Percentiles rank a stretch among this genome's conserved stretches.
phyloP scores from a whole-genome alignment of 2,113 vertebrate species.

The Calidris pugnax region DNA sequence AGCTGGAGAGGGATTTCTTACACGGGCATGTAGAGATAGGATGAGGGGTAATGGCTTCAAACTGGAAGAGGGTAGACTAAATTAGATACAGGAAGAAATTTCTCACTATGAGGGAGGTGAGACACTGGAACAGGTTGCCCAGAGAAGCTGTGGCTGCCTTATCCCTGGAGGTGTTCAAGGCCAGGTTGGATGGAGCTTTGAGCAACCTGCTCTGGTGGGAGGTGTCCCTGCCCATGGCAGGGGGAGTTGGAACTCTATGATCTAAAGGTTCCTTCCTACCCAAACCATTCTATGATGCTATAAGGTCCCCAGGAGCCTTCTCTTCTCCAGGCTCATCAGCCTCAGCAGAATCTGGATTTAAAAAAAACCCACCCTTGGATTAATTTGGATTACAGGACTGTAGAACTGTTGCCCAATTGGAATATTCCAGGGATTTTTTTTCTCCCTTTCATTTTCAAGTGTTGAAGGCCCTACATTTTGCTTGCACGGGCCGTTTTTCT shows the following conservation, averaged over 20 bases:
- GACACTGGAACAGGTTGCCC: neutral
- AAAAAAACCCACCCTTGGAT: neutral
- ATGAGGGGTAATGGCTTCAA: neutral
- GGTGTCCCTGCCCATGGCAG: neutral
- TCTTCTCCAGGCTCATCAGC: neutral
- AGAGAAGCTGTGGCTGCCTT: neutral
- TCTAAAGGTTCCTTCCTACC: neutral
- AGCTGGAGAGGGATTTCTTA: neutral
- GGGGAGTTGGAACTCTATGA: neutral
- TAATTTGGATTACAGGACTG: neutral
- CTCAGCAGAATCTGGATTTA: neutral
- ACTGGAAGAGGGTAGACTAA: neutral
- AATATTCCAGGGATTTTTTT: neutral
- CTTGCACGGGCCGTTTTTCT: accelerated
- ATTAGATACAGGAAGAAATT: neutral
- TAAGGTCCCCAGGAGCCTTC: neutral
- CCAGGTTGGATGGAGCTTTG: neutral
- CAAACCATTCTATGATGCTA: neutral
- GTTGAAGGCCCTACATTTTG: accelerated
- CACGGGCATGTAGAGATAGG: neutral
- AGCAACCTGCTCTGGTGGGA: neutral
- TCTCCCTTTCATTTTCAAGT: neutral
- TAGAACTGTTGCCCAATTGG: accelerated
- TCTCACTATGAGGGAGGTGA: neutral
- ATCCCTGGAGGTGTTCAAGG: neutral